Conservation (phyloP, 2,888 invertebrate genomes). For the Scaptomyza tumidula region DNA sequence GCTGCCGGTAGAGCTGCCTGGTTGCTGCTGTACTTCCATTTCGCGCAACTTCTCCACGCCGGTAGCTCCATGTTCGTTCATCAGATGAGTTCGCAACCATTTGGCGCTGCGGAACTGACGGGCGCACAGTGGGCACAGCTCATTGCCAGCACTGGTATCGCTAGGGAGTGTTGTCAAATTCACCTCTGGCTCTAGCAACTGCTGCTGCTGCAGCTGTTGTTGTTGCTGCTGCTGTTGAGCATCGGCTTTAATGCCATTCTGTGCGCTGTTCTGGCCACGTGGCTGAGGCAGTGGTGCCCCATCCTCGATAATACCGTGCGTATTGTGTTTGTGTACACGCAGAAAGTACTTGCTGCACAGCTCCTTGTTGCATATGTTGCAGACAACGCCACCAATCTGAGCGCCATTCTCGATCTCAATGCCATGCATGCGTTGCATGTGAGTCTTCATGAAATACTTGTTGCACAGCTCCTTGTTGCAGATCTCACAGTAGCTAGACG, state of each 20-base stretch:
- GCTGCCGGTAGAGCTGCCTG: conserved; percentile 51
- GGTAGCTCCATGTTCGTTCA: conserved; percentile 92
- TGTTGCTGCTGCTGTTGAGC: conserved; percentile 57
- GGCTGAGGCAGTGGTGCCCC: conserved; percentile 86
- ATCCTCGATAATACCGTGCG: conserved; percentile 97
- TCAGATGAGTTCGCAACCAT: conserved; percentile 93
- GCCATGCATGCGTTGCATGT: conserved; percentile 99
- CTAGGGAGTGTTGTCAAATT: conserved; percentile 85
- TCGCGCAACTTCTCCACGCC: conserved; percentile 84
- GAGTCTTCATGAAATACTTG: conserved; percentile 99
- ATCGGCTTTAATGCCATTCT: conserved; percentile 81
- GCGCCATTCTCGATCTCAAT: conserved; percentile 97
- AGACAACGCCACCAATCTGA: conserved; percentile 96
- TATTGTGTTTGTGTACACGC: conserved; percentile 98
- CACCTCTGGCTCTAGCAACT: conserved; percentile 55
- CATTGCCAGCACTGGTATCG: conserved; percentile 89
- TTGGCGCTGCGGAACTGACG: conserved; percentile 94
- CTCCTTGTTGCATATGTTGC: conserved; percentile 99
- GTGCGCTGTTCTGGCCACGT: conserved; percentile 73
- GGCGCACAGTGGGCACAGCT: conserved; percentile 93
- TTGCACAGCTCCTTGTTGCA: conserved; percentile 99
- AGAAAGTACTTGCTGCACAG: conserved; percentile 99
- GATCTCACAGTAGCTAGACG: conserved; percentile 97
- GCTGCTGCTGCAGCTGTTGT: conserved; percentile 60
- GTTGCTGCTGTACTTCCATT: conserved; percentile 65